Evolutionary conservation across 2,797 vertebrate genomes (phyloP).

Genomic region (Poecile montanus): DNA sequence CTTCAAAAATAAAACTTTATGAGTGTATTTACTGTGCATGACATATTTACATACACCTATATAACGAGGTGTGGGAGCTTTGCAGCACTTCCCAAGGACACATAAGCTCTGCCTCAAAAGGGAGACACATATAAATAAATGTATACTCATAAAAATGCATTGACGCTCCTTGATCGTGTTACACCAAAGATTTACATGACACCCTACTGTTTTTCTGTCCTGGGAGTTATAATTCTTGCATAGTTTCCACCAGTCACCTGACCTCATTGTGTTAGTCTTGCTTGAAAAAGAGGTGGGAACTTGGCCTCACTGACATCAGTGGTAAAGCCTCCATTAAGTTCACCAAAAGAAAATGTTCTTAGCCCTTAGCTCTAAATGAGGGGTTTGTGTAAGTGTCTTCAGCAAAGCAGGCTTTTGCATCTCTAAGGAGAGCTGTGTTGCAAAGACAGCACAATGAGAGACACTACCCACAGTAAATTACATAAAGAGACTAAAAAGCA

Average conservation of each 20-base stretch:
- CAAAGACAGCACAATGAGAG: not conserved
- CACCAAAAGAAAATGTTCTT: not conserved
- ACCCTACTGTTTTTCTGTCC: not conserved
- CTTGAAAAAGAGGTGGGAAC: not conserved
- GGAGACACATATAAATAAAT: not conserved
- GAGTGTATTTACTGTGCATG: not conserved
- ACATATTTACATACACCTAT: not conserved
- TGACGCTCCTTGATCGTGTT: not conserved
- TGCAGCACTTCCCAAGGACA: not conserved
- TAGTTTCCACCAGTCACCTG: not conserved
- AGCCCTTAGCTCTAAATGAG: not conserved
- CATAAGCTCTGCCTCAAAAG: not conserved
- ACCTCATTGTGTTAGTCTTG: not conserved
- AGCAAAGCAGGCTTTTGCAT: not conserved
- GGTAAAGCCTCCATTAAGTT: not conserved
- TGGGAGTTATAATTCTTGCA: not conserved
- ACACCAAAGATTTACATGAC: not conserved
- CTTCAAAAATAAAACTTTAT: slow-evolving; percentile 11
- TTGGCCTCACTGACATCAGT: not conserved
- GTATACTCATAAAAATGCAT: not conserved
- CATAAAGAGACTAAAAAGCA: not conserved
- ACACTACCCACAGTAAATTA: not conserved
- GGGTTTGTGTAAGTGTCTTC: not conserved
- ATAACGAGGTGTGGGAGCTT: not conserved
- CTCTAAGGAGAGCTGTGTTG: not conserved